Conservation (phyloP, 2,113 vertebrate species). For the Pogonocichla stellata region DNA sequence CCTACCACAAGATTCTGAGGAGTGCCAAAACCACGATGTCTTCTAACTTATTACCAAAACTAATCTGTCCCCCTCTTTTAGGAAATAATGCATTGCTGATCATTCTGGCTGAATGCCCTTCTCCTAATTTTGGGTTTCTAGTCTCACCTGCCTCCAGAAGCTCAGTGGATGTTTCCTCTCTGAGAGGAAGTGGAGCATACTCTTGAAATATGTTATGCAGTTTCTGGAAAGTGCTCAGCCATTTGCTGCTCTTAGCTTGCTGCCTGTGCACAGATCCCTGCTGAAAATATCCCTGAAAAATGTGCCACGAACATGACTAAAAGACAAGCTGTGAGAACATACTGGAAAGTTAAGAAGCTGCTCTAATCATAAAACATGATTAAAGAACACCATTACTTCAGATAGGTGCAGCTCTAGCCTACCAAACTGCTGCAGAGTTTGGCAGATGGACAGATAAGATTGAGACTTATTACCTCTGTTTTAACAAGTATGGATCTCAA, state of each 20-base stretch:
- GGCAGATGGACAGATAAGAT: neutral
- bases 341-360: neutral
- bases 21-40: neutral
- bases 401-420: neutral
- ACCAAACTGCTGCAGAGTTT: neutral
- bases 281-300: constrained; percentile 67
- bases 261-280: constrained; percentile 34
- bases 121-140: neutral
- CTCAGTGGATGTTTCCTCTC: constrained; percentile 2
- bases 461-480: neutral
- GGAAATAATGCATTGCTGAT: neutral
- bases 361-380: neutral
- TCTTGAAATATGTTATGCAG: constrained; percentile 52
- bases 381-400: neutral
- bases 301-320: constrained; percentile 4
- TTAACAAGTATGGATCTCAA: neutral
- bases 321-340: neutral
- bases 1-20: neutral
- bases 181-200: constrained; percentile 1
- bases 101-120: neutral
- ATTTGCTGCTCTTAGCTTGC: constrained; percentile 60
- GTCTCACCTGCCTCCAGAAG: constrained; percentile 67
- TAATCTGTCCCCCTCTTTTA: neutral
- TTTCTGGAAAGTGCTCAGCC: constrained; percentile 48
- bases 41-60: neutral